A percentile compares a stretch with the other conserved stretches of the same genome.
Evolutionary conservation across 1,140 invertebrate species (phyloP).

Genomic region (Bombus soroeensis): DNA sequence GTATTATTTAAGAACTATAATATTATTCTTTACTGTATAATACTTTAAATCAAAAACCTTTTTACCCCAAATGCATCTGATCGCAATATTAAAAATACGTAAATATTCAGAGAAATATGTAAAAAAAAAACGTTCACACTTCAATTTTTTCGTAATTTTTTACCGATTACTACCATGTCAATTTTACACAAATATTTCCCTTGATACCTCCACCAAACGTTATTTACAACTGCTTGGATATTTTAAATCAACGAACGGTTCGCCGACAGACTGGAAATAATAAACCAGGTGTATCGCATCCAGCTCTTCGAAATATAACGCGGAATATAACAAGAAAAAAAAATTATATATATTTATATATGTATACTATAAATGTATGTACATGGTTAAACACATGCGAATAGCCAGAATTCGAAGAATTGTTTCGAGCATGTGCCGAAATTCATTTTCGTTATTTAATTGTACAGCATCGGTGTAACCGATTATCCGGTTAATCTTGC

Average conservation of each 20-base stretch:
- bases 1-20: too few species aligned
- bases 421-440: not conserved
- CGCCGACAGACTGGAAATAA: not conserved
- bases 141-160: not conserved
- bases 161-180: not conserved
- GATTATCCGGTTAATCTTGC: conserved; percentile 64
- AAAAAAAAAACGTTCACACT: not conserved
- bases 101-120: not conserved
- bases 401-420: conserved; percentile 14
- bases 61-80: not conserved
- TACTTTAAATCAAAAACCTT: too few species aligned
- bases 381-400: not conserved
- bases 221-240: not conserved
- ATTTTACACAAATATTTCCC: conserved; percentile 10
- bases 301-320: not conserved
- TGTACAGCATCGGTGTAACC: conserved; percentile 52
- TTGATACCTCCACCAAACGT: not conserved
- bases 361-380: not conserved
- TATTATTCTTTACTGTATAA: too few species aligned
- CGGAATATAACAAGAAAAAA: not conserved
- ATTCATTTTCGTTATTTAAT: conserved; percentile 51
- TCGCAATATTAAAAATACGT: not conserved
- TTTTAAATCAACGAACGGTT: not conserved
- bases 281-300: not conserved
- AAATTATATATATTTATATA: not conserved